These are phyloP conservation scores for Labrus mixtus DNA, from an alignment of 2,113 vertebrate genomes.

Conservation along the genomic window DNA sequence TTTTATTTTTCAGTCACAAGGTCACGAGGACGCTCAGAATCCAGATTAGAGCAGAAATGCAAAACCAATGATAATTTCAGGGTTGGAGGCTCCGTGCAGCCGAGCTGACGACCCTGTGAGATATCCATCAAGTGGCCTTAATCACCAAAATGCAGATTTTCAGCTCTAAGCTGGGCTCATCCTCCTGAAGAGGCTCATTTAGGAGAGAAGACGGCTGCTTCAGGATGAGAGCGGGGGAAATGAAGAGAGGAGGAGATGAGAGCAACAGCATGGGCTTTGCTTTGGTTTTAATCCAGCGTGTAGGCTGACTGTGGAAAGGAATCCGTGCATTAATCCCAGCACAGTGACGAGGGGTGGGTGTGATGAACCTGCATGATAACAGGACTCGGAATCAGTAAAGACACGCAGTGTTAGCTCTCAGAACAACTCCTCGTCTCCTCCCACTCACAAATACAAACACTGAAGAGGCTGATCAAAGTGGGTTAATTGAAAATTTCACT, in stretches of 20 bases:
- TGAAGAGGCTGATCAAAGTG: conserved; percentile 61
- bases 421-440: conserved; percentile 30
- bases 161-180: conserved; percentile 40
- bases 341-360: conserved; percentile 52
- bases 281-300: conserved; percentile 57
- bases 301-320: conserved; percentile 43
- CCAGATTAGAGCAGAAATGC: conserved; percentile 16
- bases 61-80: conserved; percentile 29
- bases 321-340: conserved; percentile 55
- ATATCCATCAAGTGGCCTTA: conserved; percentile 42
- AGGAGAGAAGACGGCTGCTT: conserved; percentile 21
- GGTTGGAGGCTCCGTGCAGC: not conserved
- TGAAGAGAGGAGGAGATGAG: conserved; percentile 34
- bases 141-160: conserved; percentile 39
- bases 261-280: conserved; percentile 42
- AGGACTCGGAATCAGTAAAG: conserved; percentile 49
- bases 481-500: conserved; percentile 74
- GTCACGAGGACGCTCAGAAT: not conserved
- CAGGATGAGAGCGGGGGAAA: conserved; percentile 26
- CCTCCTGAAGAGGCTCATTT: conserved; percentile 54
- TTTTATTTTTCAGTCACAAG: conserved; percentile 12
- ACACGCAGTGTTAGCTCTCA: conserved; percentile 43
- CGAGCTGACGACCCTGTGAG: conserved; percentile 4
- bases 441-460: conserved; percentile 35
- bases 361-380: conserved; percentile 63